Evolutionary conservation across 2,113 vertebrate genomes (phyloP), one percentile per base, ranked within the genome.

Genomic region (Silurus meridionalis): DNA sequence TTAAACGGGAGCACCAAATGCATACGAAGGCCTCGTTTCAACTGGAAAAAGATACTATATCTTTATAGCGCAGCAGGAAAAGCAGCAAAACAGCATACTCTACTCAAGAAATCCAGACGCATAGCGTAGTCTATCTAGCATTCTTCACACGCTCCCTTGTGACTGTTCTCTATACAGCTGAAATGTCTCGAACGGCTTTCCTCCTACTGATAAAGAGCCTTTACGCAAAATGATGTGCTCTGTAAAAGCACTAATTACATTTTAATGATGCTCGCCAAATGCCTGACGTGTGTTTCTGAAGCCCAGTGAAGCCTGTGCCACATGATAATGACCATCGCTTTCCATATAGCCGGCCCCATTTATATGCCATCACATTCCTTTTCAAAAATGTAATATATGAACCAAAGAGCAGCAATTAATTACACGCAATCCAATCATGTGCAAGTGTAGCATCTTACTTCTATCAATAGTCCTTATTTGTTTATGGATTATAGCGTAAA

Each of bases 211-310:
- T 89, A 89, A 86, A 89, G 85, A 84, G 28, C 46, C 74, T 72
- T 53, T 72, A 85, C 84, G 52, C 63, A 80, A 74, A 86, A 86
- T 61, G 50, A 86, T 88, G 84, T 84, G 71, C 69, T 86, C 80
- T 83, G 85, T 53, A 25, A 87, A 88, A 90, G 61, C 78, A 80
- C 82, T 85, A 84, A 88, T 88, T 88, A 83, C 79, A 66, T 88
- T 83, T 88, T 84, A 88, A 88, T 83, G 87, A 90, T 66, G 85
- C 75, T 66, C 63, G 23, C 82, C 19, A 79, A 82, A 88, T 52
- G 78, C 66, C 85, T 88, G 78, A 85, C 79, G 77, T 85, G 72
- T 85, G 72, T 75, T 79, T 79, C 82, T 88, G 79, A 85, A 87
- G 86, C 50, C 80, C 85, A 87, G 71, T 85, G 85, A 83, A 85